phyloP scores from a whole-genome alignment of 2,113 vertebrate species.

The Dermatemys mawii region DNA sequence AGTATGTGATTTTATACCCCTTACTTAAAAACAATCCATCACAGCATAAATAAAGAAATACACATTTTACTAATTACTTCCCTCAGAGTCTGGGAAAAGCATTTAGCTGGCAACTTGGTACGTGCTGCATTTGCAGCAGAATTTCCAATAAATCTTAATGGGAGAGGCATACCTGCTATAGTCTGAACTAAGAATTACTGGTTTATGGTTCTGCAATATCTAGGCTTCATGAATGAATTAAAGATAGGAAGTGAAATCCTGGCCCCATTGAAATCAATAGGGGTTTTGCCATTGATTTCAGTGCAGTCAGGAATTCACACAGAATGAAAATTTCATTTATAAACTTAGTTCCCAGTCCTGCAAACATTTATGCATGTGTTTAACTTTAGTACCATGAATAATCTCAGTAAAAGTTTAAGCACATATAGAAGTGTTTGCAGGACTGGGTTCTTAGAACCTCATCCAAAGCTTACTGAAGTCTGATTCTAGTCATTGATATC shows the following conservation, averaged over 20 bases:
- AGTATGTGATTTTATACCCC: accelerated
- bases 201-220: not conserved
- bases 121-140: accelerated
- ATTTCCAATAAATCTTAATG: not conserved
- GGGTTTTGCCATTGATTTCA: not conserved
- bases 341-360: not conserved
- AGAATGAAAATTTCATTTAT: not conserved
- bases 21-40: not conserved
- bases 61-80: not conserved
- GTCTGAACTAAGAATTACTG: not conserved
- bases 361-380: accelerated
- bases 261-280: not conserved
- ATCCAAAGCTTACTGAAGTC: not conserved
- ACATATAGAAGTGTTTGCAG: not conserved
- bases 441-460: not conserved
- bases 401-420: not conserved
- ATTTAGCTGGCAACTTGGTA: not conserved
- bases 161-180: not conserved
- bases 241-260: not conserved
- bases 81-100: accelerated
- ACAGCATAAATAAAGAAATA: not conserved
- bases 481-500: not conserved
- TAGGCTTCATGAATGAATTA: not conserved
- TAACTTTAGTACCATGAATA: not conserved
- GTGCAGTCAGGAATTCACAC: not conserved